These are phyloP conservation scores for Antedon bifida DNA, from an alignment of 35 echinoderm and acorn worm genomes.

Conservation along the genomic window DNA sequence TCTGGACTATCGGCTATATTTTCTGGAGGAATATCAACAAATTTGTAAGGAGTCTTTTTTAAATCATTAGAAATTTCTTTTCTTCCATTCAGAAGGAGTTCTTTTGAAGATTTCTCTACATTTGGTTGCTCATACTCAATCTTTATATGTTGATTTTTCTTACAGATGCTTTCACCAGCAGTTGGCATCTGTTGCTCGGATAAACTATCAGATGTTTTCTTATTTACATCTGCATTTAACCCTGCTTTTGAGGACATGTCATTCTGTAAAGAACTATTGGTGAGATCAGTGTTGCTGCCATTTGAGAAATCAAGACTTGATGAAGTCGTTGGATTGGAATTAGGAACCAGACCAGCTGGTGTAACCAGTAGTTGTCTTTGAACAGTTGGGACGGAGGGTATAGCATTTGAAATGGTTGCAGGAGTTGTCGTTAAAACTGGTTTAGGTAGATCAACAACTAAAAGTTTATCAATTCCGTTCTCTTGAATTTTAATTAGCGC, in stretches of 20 bases:
- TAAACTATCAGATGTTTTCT: no score
- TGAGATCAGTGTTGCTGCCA: neutral
- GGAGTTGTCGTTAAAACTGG: neutral
- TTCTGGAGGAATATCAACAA: neutral
- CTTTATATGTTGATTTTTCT: neutral
- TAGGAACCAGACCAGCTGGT: neutral
- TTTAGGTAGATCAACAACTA: neutral
- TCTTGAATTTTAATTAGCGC: neutral
- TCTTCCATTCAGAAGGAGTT: neutral
- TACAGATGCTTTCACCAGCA: neutral
- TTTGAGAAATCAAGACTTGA: neutral
- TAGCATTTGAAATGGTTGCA: neutral
- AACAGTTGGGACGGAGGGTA: neutral
- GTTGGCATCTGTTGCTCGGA: no score
- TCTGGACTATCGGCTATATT: neutral
- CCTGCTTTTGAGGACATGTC: no score
- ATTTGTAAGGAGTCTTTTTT: neutral
- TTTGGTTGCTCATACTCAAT: neutral
- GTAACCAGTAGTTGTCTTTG: neutral
- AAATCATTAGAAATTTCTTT: neutral
- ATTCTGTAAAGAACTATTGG: no score
- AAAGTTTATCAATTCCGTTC: neutral
- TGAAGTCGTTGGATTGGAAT: neutral
- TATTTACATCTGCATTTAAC: no score
- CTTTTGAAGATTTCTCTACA: neutral